Base-by-base conservation (phyloP, 2,888 invertebrate species). In the Ypsolopha scabrella region DNA sequence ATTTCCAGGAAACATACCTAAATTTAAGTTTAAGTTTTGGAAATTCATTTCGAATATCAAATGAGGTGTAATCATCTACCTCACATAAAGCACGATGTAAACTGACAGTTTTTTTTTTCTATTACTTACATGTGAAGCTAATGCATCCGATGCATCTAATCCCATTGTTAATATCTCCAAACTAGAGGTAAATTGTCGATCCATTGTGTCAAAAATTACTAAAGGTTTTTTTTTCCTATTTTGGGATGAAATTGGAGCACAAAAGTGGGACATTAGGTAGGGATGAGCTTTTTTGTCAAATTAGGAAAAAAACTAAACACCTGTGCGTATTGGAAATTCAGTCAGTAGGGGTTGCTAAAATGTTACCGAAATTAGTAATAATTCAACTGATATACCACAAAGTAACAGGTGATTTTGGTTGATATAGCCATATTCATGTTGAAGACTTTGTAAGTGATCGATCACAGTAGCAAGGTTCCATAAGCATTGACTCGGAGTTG, bases 71-170 rank as follows among this genome's bases (percentile, higher is more conserved):
- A 3, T 24, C 4, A 24, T 24, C 24, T 3, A 24, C 2, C 2
- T 4, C 24, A 4, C 4, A 24, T 4, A 24, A 24, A 24, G 24
- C 4, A 24, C 24, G 4, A 24, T 3, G 24, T 24, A 24, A 2
- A 24, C 24, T 24, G 24, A 24, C 24, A 49, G 54, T 64, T 75
- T 72, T 65, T 62, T 61, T 70, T 70, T 75, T n/a, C n/a, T n/a
- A n/a, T n/a, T n/a, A n/a, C n/a, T n/a, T 75, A 75, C 77, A 74
- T n/a, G 77, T 72, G 76, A 72, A 80, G 78, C 79, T 80, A 81
- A 81, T 80, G 80, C 77, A 78, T 77, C 68, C 45, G 11, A 60
- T 54, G 67, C 64, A 65, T 38, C 65, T 70, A 73, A 76, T 74
- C 67, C 79, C 67, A 80, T 85, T 83, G 82, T 83, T 68, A 53